Conservation (phyloP, 2,888 invertebrate species). For the Rhingia rostrata region DNA sequence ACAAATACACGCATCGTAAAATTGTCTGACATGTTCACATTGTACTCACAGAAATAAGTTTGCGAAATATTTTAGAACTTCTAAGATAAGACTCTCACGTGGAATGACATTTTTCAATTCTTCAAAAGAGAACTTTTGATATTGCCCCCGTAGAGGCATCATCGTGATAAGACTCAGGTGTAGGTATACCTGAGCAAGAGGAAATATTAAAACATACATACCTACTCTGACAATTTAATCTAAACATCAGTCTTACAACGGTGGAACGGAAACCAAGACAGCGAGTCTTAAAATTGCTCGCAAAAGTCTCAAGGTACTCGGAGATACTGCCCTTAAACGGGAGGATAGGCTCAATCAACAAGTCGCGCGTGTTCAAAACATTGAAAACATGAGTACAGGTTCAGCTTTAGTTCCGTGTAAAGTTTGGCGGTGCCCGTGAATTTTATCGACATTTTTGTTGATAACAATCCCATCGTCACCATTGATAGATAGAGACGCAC, state of each 20-base stretch:
- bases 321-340: too few species aligned
- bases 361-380: background rate
- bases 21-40: background rate
- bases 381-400: background rate
- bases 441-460: slow-evolving; percentile 30
- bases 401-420: slow-evolving; percentile 4
- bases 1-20: slow-evolving; percentile 4
- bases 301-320: too few species aligned
- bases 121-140: slow-evolving; percentile 1
- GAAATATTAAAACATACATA: background rate
- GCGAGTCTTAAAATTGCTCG: too few species aligned
- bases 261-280: too few species aligned
- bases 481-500: background rate
- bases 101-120: slow-evolving; percentile 36
- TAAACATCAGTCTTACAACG: too few species aligned
- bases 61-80: slow-evolving; percentile 6
- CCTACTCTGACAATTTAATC: too few species aligned
- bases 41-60: slow-evolving; percentile 7
- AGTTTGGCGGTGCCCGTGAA: slow-evolving; percentile 12
- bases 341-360: too few species aligned
- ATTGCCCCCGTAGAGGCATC: background rate
- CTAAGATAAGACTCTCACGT: slow-evolving; percentile 25
- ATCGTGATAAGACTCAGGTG: slow-evolving; percentile 17
- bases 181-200: background rate
- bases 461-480: slow-evolving; percentile 34